Conservation (phyloP, 2,113 vertebrate species). For the Callocephalon fimbriatum region DNA sequence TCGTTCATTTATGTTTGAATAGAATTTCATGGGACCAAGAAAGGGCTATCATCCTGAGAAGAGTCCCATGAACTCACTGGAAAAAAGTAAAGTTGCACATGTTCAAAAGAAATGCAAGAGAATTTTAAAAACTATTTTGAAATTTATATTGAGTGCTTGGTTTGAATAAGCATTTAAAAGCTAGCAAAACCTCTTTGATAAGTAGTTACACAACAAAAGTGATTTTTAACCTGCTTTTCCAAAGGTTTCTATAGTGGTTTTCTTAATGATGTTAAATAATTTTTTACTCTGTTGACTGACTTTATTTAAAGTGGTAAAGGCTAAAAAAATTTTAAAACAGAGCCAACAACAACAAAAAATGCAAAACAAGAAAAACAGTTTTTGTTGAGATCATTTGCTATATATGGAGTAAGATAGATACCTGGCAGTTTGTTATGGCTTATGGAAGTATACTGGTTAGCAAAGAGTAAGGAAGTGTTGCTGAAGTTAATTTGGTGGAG, state of each 20-base stretch:
- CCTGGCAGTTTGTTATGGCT: background rate
- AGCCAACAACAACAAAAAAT: background rate
- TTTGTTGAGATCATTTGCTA: background rate
- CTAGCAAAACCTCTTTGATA: background rate
- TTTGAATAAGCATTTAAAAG: background rate
- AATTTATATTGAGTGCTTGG: background rate
- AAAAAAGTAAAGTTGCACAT: background rate
- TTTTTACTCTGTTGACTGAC: background rate
- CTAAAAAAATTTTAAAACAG: background rate
- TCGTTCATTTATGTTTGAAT: background rate
- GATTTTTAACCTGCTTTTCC: background rate
- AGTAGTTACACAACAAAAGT: background rate
- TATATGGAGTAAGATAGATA: background rate
- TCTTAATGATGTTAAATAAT: background rate
- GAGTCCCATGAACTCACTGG: background rate
- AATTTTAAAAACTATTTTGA: background rate
- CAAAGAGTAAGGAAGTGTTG: background rate
- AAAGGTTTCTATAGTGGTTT: background rate
- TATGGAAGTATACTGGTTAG: background rate
- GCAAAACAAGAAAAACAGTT: background rate
- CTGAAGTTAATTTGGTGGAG: background rate
- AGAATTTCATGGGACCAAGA: background rate
- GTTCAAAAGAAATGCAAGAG: background rate
- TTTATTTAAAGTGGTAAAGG: background rate
- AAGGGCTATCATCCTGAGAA: background rate